Percentiles rank a stretch among this genome's conserved stretches.
Conservation (phyloP, 2,888 invertebrate genomes). For the Anorthoa munda region DNA sequence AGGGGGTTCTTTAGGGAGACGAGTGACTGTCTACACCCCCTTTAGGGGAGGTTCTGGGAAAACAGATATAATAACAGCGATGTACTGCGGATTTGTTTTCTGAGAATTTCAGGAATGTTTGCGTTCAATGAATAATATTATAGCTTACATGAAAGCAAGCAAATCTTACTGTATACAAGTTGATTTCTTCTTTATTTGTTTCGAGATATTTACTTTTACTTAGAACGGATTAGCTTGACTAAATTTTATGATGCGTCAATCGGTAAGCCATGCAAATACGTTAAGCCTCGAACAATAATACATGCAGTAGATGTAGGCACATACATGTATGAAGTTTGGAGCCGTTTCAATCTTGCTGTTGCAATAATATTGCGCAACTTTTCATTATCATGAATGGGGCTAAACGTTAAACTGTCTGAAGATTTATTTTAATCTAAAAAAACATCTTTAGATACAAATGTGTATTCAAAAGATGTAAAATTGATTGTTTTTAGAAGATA, state of each 20-base stretch:
- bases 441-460: background rate
- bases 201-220: background rate
- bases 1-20: constrained; percentile 6
- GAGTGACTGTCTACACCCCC: constrained; percentile 9
- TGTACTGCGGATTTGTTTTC: constrained; percentile 40
- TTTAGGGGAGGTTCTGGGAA: constrained; percentile 44
- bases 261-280: background rate
- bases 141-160: constrained; percentile 13
- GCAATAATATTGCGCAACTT: constrained; percentile 3
- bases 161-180: background rate
- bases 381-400: background rate
- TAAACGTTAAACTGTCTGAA: background rate
- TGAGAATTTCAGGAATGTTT: constrained; percentile 35
- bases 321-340: background rate
- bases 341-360: background rate
- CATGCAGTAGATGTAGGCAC: background rate
- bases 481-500: background rate
- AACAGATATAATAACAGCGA: constrained; percentile 1
- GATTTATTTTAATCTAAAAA: background rate
- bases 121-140: constrained; percentile 5
- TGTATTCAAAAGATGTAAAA: background rate
- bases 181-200: constrained; percentile 7
- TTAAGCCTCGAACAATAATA: background rate
- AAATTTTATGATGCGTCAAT: background rate
- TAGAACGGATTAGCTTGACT: constrained; percentile 2